Evolutionary conservation across 1,140 invertebrate genomes (phyloP).

Genomic region (Diachasma alloeum): DNA sequence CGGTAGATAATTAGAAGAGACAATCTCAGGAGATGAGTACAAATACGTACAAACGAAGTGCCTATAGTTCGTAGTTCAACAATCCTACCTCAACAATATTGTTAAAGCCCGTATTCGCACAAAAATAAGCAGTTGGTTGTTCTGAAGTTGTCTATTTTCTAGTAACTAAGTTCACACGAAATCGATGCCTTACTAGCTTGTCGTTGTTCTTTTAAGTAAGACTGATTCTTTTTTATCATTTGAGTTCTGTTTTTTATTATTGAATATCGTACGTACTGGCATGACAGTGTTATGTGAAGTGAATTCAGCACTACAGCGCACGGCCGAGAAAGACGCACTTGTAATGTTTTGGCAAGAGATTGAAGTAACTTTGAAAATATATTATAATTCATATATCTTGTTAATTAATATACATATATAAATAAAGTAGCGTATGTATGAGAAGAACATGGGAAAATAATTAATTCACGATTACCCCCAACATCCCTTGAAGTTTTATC

Average conservation of each 20-base stretch:
- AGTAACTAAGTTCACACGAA: neutral
- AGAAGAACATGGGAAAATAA: too few species aligned
- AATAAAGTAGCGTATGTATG: too few species aligned
- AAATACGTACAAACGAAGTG: neutral
- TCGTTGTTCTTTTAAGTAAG: conserved; percentile 27
- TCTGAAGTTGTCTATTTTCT: neutral
- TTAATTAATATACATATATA: too few species aligned
- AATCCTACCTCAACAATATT: neutral
- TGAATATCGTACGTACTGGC: neutral
- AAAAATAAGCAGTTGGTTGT: neutral
- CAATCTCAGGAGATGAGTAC: neutral
- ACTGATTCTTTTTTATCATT: conserved; percentile 26
- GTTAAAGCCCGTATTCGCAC: neutral
- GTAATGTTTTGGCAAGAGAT: too few species aligned
- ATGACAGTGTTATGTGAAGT: neutral
- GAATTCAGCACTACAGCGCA: neutral
- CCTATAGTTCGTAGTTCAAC: neutral
- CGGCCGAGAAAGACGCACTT: too few species aligned
- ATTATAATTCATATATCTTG: too few species aligned
- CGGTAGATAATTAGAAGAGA: neutral
- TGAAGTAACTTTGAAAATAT: too few species aligned
- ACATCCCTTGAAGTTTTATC: too few species aligned
- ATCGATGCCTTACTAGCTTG: conserved; percentile 25
- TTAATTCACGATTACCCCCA: too few species aligned
- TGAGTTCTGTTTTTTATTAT: conserved; percentile 10